These are phyloP conservation scores for Stichodactyla helianthus DNA, from an alignment of 64 coral and sea anemone genomes.

Conservation along the genomic window DNA sequence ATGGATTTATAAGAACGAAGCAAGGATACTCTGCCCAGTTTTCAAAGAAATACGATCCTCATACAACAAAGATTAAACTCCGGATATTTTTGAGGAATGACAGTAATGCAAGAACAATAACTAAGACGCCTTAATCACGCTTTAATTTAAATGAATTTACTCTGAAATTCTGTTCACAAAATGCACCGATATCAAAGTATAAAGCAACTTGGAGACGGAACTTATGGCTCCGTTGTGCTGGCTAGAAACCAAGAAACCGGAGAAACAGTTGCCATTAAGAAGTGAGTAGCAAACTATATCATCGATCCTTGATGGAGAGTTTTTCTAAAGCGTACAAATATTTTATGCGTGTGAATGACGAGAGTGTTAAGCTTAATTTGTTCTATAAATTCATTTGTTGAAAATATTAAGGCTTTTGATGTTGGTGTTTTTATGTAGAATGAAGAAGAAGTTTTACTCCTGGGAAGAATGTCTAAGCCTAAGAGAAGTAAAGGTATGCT, in stretches of 20 bases:
- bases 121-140: neutral
- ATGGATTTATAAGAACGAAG: neutral
- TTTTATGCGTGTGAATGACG: neutral
- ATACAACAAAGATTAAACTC: neutral
- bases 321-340: neutral
- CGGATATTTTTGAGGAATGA: neutral
- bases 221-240: constrained; percentile 86
- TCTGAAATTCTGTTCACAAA: neutral
- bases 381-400: neutral
- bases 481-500: constrained; percentile 93
- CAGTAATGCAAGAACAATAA: neutral
- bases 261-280: constrained; percentile 96
- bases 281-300: constrained; percentile 41
- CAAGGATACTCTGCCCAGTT: neutral
- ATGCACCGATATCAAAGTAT: constrained; percentile 92
- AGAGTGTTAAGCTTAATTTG: neutral
- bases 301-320: neutral
- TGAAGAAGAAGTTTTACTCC: constrained; percentile 98
- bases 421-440: constrained; percentile 58
- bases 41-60: neutral
- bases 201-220: constrained; percentile 90
- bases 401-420: neutral
- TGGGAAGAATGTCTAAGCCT: constrained; percentile 95
- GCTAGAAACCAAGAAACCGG: constrained; percentile 91
- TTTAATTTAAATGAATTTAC: neutral